Base-by-base conservation (phyloP, 2,888 invertebrate species). In the Drosophila percnosoma region DNA sequence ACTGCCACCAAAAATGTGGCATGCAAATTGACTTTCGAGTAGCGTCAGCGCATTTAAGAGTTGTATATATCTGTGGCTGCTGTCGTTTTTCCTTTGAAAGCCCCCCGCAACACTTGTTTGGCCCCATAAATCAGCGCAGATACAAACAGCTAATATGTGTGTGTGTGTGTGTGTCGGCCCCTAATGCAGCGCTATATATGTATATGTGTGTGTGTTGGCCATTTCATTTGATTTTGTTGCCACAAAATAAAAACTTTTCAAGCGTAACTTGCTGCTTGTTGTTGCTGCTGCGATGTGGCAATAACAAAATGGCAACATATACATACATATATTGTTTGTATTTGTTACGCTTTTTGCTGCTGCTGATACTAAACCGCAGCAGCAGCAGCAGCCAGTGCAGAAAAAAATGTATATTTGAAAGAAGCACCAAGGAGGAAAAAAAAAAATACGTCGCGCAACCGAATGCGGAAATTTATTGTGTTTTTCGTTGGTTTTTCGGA, bases 401-500 rank as follows among this genome's bases (percentile, higher is more conserved):
- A 63, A 65, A 42, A 42, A 5, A 27, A 27, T 62, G 53, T 54
- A 38, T 49, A 42, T 64, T 52, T 70, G 7, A 62, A 59, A 66
- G 67, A 72, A 76, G 60, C 52, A 68, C 42, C 21, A 61, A 55
- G 40, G 52, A 71, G 60, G 15, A 18, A 7, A 42, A 54, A 18
- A 36, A n/a, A 55, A 29, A 10, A 11, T 49, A 10, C 49, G 78
- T 69, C 82, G 68, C 76, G 77, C 71, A 73, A 85, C 73, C 71
- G 73, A 84, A 88, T 89, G 90, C 87, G 87, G 87, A 88, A 88
- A 88, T 88, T 86, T 90, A 87, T 87, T 81, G 86, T 76, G 79
- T 73, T 75, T 82, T 78, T 54, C 75, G 69, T 55, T 64, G 70
- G 40, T 24, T 71, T 77, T 87, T 85, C 82, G 88, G 86, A 87